Base-by-base conservation (phyloP, 2,797 vertebrate species). In the Lindbergichthys nudifrons region DNA sequence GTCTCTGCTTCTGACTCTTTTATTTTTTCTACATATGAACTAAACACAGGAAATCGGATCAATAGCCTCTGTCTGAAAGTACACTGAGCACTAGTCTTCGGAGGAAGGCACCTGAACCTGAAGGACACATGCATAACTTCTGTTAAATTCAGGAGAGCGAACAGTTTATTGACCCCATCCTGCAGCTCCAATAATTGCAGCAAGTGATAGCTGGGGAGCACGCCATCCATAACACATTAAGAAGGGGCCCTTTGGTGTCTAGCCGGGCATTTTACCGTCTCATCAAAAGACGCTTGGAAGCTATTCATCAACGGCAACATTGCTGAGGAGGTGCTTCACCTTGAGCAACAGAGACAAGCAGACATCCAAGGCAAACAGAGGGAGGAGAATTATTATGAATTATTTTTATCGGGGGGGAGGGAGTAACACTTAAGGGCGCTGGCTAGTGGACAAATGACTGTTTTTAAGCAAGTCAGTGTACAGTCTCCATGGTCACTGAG, bases 211-310 rank as follows among this genome's bases (percentile, higher is more conserved):
- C 64, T 36, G 42, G 50, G 61, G 56, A 65, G 42, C 70, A 65
- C 4, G 14, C 66, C 60, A 75, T 84, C 83, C 70, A 79, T 84
- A 85, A 86, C 77, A 58, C 80, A 81, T 76, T 60, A 77, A 84
- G 60, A 77, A 84, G 60, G 56, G 78, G 73, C 53, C 76, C 76
- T 72, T 73, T 42, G 18, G 58, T 59, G 70, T 79, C 68, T 26
- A 67, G 57, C 69, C 71, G 67, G 57, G 77, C 57, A 59, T 85
- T 85, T 87, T 82, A 82, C 62, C 7, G 7, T 80, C 64, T 85
- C 84, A 77, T 85, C 77, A 85, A 79, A 84, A 73, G 47, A 65
- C 0, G 5, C 65, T 77, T 53, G 60, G 68, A 82, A 72, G 69
- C 75, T 78, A 81, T 86, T 83, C 76, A 84, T 84, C 83, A 87